Percentiles rank a stretch among this genome's conserved stretches.
phyloP scores from a whole-genome alignment of 1,140 invertebrate genomes.

The Hycleus phaleratus region DNA sequence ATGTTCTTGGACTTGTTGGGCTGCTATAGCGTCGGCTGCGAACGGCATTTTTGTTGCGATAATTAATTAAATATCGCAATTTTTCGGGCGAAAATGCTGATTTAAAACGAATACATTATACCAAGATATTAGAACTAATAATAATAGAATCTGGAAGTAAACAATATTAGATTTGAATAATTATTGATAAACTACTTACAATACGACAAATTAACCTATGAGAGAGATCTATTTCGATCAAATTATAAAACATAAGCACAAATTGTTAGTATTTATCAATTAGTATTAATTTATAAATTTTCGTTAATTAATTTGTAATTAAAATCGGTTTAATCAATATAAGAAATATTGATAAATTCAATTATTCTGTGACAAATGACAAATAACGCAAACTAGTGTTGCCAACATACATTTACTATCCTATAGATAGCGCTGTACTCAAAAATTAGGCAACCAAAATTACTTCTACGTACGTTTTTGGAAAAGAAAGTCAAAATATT shows the following conservation, averaged over 20 bases:
- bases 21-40: constrained; percentile 62
- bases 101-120: constrained; percentile 28
- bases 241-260: constrained; percentile 16
- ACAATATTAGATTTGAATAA: neutral
- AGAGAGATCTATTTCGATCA: constrained; percentile 13
- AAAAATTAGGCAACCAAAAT: too few species aligned
- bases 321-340: too few species aligned
- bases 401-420: too few species aligned
- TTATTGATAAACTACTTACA: constrained; percentile 17
- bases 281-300: too few species aligned
- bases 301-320: too few species aligned
- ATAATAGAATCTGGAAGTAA: constrained; percentile 23
- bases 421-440: too few species aligned
- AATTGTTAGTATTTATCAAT: too few species aligned
- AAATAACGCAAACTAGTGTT: too few species aligned
- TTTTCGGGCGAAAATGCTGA: constrained; percentile 16
- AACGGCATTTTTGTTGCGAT: constrained; percentile 55
- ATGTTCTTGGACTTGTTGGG: constrained; percentile 74
- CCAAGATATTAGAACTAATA: constrained; percentile 27
- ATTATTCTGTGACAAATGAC: too few species aligned
- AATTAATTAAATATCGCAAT: neutral
- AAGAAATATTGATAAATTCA: too few species aligned
- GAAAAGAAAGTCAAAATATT: too few species aligned
- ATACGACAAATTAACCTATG: constrained; percentile 23
- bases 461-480: too few species aligned